Percentiles rank a stretch among this genome's conserved stretches.
Evolutionary conservation across 1,140 invertebrate genomes (phyloP).

Genomic region (Orius insidiosus): DNA sequence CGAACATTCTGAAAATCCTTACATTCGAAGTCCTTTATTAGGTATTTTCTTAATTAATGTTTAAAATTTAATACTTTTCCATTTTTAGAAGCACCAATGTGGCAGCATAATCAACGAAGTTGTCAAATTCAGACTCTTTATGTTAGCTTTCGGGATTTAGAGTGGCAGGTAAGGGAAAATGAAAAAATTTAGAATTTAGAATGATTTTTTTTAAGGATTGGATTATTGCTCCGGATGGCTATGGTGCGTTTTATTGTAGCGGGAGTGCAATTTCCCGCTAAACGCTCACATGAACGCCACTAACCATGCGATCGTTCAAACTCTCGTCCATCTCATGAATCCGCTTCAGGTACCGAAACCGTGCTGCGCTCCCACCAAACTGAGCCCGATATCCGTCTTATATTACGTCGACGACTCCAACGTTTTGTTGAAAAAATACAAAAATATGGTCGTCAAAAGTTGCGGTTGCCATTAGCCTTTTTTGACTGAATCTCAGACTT

Average conservation of each 20-base stretch:
- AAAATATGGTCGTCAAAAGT: constrained; percentile 90
- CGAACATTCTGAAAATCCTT: constrained; percentile 20
- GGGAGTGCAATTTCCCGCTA: constrained; percentile 87
- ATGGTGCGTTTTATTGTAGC: constrained; percentile 83
- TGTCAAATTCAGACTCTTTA: constrained; percentile 70
- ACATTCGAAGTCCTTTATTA: constrained; percentile 18
- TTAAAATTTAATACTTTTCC: not conserved
- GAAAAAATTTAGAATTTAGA: not conserved
- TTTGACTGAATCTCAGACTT: too few species aligned
- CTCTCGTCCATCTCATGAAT: constrained; percentile 69
- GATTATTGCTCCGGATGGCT: constrained; percentile 89
- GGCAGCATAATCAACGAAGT: not conserved
- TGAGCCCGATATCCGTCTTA: constrained; percentile 72
- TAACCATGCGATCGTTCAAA: constrained; percentile 91
- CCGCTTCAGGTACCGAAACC: constrained; percentile 65
- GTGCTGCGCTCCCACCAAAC: constrained; percentile 81
- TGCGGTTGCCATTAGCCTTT: constrained; percentile 68
- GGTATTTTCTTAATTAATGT: constrained; percentile 8
- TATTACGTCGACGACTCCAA: constrained; percentile 79
- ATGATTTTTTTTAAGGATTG: constrained; percentile 50
- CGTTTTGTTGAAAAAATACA: constrained; percentile 84
- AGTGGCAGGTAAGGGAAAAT: constrained; percentile 54
- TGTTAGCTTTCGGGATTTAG: constrained; percentile 75
- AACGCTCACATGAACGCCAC: constrained; percentile 88
- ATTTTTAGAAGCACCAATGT: not conserved